These are phyloP conservation scores for Melinaea marsaeus DNA, from an alignment of 2,888 invertebrate genomes.

Conservation along the genomic window DNA sequence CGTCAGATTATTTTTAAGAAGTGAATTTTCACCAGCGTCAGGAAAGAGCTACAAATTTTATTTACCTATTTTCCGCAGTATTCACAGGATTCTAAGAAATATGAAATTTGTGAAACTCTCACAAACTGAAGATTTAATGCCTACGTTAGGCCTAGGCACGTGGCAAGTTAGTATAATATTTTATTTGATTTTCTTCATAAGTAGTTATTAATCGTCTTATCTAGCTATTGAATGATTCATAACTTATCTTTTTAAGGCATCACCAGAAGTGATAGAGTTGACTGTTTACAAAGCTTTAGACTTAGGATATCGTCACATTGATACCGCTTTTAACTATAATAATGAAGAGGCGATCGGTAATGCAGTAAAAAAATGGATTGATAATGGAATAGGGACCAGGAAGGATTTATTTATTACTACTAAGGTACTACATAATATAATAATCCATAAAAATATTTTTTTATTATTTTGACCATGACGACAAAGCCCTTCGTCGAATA, in stretches of 20 bases:
- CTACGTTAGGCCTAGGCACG: constrained; percentile 84
- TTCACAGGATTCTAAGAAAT: constrained; percentile 45
- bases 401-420: constrained; percentile 88
- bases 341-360: constrained; percentile 87
- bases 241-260: constrained; percentile 66
- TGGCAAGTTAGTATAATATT: constrained; percentile 78
- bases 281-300: constrained; percentile 82
- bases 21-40: constrained; percentile 30
- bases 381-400: constrained; percentile 79
- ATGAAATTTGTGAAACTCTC: constrained; percentile 70
- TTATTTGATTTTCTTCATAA: background rate
- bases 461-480: background rate
- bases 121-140: constrained; percentile 78
- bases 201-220: background rate
- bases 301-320: constrained; percentile 85
- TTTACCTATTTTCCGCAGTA: constrained; percentile 35
- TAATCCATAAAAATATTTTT: background rate
- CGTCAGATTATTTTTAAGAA: constrained; percentile 45
- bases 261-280: constrained; percentile 80
- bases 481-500: too few relatives aligned
- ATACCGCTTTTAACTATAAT: constrained; percentile 88
- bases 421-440: constrained; percentile 76
- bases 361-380: constrained; percentile 81
- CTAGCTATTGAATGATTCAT: background rate
- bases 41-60: background rate